Conservation (phyloP, 2,888 invertebrate species). For the Meloe dianella region DNA sequence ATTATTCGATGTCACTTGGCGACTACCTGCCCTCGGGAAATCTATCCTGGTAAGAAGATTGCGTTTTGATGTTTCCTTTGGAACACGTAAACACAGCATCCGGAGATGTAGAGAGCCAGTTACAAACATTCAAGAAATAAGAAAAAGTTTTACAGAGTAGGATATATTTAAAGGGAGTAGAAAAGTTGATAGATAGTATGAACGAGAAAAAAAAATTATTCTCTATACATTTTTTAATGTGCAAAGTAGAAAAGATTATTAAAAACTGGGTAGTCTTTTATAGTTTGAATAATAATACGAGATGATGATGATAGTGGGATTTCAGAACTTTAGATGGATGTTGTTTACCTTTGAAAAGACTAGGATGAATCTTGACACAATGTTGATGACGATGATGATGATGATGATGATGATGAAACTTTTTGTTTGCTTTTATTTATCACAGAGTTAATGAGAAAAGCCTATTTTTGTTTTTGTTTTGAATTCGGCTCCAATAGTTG, state of each 20-base stretch:
- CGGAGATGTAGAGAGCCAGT: conserved; percentile 13
- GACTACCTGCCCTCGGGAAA: conserved; percentile 45
- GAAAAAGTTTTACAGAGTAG: background rate
- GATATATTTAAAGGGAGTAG: background rate
- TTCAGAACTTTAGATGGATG: background rate
- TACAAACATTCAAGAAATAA: conserved; percentile 1
- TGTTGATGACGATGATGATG: background rate
- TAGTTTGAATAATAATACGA: background rate
- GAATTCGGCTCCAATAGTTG: background rate
- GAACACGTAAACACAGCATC: conserved; percentile 31
- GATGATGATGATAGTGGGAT: background rate
- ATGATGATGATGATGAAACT: background rate
- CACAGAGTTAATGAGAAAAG: background rate
- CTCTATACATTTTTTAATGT: background rate
- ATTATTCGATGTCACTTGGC: conserved; percentile 37
- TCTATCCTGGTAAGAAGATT: conserved; percentile 39
- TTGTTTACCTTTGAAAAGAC: background rate
- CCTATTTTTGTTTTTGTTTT: too few relatives aligned
- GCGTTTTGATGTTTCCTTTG: conserved; percentile 37
- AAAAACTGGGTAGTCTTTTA: background rate
- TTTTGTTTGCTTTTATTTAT: background rate
- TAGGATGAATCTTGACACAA: background rate
- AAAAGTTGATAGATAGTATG: background rate
- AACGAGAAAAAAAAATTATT: background rate
- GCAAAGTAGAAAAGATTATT: background rate